Conservation (phyloP, 2,888 invertebrate genomes). For the Xiphydria camelus region DNA sequence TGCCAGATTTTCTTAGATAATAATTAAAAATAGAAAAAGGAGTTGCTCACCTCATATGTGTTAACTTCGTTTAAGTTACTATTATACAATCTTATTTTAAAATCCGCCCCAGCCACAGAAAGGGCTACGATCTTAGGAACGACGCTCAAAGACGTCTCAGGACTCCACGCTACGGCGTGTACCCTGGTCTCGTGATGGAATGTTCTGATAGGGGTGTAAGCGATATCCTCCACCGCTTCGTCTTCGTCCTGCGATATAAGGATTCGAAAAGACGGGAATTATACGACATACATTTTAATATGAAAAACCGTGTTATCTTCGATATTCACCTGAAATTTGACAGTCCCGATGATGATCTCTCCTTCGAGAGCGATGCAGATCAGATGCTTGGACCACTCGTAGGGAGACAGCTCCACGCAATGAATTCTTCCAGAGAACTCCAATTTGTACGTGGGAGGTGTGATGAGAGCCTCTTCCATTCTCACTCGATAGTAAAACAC, state of each 20-base stretch:
- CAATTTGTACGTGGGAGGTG: conserved; percentile 58
- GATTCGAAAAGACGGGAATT: background rate
- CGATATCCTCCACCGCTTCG: conserved; percentile 59
- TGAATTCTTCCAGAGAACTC: conserved; percentile 62
- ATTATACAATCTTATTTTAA: conserved; percentile 62
- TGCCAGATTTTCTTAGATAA: background rate
- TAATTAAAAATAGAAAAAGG: conserved; percentile 3
- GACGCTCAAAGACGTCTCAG: conserved; percentile 64
- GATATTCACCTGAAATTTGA: conserved; percentile 63
- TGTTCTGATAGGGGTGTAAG: conserved; percentile 62
- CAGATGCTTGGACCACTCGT: conserved; percentile 68
- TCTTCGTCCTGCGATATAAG: conserved; percentile 58
- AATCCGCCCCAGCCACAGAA: conserved; percentile 63
- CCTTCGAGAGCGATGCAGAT: conserved; percentile 64
- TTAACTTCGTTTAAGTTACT: conserved; percentile 62
- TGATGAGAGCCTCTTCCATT: conserved; percentile 50
- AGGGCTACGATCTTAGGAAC: conserved; percentile 64
- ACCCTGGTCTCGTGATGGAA: conserved; percentile 63
- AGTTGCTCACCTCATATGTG: conserved; percentile 56
- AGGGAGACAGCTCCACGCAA: conserved; percentile 65
- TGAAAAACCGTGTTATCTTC: background rate
- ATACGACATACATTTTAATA: background rate
- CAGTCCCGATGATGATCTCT: conserved; percentile 62
- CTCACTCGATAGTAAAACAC: conserved; percentile 59
- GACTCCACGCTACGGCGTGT: conserved; percentile 65